Evolutionary conservation across 2,113 vertebrate genomes (phyloP).

Genomic region (Oxyruncus cristatus): DNA sequence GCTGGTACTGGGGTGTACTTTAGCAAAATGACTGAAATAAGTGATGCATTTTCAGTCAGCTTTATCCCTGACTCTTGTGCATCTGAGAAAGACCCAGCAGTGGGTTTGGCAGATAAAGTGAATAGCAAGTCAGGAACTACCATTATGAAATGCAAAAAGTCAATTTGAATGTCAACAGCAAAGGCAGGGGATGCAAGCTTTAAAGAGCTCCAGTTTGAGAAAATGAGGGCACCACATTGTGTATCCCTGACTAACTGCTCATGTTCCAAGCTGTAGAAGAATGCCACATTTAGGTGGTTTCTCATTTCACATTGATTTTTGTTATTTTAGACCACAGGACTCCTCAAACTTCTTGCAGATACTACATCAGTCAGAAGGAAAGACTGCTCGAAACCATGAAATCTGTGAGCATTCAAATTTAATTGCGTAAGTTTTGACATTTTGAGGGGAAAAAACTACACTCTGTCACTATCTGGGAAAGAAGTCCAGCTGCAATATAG

Average conservation of each 20-base stretch:
- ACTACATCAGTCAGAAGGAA: background rate
- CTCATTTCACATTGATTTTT: slow-evolving; percentile 2
- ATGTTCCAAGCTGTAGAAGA: background rate
- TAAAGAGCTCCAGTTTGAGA: slow-evolving; percentile 44
- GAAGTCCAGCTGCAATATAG: background rate
- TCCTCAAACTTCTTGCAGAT: background rate
- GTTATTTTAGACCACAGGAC: background rate
- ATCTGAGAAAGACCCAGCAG: slow-evolving; percentile 67
- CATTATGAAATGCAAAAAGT: slow-evolving; percentile 70
- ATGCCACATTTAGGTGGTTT: background rate
- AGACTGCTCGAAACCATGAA: background rate
- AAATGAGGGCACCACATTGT: slow-evolving; percentile 44
- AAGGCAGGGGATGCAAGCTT: slow-evolving; percentile 17
- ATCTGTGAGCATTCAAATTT: background rate
- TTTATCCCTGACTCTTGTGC: slow-evolving; percentile 52
- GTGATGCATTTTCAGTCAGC: slow-evolving; percentile 47
- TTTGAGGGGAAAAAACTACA: background rate
- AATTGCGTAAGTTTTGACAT: background rate
- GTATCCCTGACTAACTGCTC: background rate
- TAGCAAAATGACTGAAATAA: slow-evolving; percentile 70
- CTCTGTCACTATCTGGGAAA: background rate
- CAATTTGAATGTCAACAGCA: slow-evolving; percentile 72
- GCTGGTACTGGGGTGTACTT: slow-evolving; percentile 42
- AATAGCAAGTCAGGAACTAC: slow-evolving; percentile 61
- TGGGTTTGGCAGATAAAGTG: slow-evolving; percentile 61